Evolutionary conservation across 2,797 vertebrate genomes (phyloP).

Genomic region (Vespertilio murinus): DNA sequence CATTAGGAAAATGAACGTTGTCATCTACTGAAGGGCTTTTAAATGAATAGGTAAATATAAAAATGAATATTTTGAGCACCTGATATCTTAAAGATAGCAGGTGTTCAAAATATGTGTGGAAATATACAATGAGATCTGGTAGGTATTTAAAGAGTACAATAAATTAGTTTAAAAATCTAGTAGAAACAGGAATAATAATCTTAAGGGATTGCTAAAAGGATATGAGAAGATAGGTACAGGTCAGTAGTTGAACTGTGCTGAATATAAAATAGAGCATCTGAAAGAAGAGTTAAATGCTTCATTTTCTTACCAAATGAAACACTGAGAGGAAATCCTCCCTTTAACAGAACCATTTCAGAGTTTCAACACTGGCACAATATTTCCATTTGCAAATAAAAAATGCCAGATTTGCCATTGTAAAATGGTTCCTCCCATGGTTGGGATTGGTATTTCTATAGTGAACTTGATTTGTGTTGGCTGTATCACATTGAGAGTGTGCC

Average conservation of each 20-base stretch:
- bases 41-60: conserved; percentile 50
- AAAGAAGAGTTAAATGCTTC: not conserved
- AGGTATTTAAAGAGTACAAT: conserved; percentile 34
- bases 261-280: conserved; percentile 10
- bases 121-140: conserved; percentile 5
- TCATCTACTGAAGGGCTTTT: conserved; percentile 41
- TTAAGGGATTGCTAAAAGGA: not conserved
- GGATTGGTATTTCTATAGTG: not conserved
- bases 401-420: not conserved
- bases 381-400: not conserved
- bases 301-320: conserved; percentile 39
- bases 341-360: not conserved
- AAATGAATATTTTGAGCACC: not conserved
- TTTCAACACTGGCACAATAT: not conserved
- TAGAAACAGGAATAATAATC: conserved; percentile 25
- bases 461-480: not conserved
- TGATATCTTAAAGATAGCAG: not conserved
- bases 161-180: conserved; percentile 40
- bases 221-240: not conserved
- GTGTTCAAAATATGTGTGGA: not conserved
- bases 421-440: not conserved
- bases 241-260: not conserved
- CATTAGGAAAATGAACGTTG: conserved; percentile 55
- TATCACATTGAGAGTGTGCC: not conserved
- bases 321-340: not conserved